Evolutionary conservation across 2,113 vertebrate species (phyloP).

Genomic region (Spea bombifrons): DNA sequence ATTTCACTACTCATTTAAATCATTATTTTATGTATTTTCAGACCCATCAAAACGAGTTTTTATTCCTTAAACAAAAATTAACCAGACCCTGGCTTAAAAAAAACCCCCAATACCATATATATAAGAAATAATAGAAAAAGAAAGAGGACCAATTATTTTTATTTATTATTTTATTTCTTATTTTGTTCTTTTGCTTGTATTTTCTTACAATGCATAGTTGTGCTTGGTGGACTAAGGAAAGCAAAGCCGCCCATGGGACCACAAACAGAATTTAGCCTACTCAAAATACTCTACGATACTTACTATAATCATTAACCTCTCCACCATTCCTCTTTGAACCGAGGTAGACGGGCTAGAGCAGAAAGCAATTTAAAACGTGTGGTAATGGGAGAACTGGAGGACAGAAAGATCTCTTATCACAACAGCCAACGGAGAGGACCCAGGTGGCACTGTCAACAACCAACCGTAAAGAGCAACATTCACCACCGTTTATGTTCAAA

Average conservation of each 20-base stretch:
- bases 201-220: slow-evolving; percentile 49
- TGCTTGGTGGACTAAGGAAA: slow-evolving; percentile 53
- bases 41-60: not conserved
- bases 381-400: slow-evolving; percentile 65
- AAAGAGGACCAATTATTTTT: slow-evolving; percentile 29
- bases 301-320: slow-evolving; percentile 51
- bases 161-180: not conserved
- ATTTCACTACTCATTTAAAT: slow-evolving; percentile 29
- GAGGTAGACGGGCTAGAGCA: no score
- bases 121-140: slow-evolving; percentile 18
- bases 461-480: no score
- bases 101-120: slow-evolving; percentile 25
- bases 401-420: slow-evolving; percentile 72
- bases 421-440: slow-evolving; percentile 73
- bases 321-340: slow-evolving; percentile 74
- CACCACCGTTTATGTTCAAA: no score
- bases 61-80: not conserved
- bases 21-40: slow-evolving; percentile 3
- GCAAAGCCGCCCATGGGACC: slow-evolving; percentile 48
- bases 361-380: slow-evolving; percentile 85
- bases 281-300: slow-evolving; percentile 55
- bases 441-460: slow-evolving; percentile 61
- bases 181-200: slow-evolving; percentile 48
- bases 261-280: slow-evolving; percentile 49
- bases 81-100: rapidly evolving